Evolutionary conservation across 2,113 vertebrate species (phyloP), one percentile per base, ranked within the genome.

Genomic region (Nestor notabilis): DNA sequence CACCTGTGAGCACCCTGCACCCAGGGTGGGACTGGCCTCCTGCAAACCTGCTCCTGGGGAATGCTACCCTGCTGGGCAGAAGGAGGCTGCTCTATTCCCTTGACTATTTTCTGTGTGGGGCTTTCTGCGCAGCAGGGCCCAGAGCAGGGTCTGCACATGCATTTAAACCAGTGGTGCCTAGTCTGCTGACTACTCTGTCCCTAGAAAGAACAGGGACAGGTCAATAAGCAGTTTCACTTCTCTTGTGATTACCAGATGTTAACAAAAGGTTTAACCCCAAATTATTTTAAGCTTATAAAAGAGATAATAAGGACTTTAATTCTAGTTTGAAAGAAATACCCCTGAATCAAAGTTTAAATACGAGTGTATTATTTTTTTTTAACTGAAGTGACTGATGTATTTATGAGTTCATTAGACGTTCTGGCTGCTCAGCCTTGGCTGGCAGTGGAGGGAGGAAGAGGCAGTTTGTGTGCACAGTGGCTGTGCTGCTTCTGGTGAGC

Each of bases 1-100:
- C 19, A 37, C 19, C 31, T 4, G 11, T 0, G 2, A 83, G 52
- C 83, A 63, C 21, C 69, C 16, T 1, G 0, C 28, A 12, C 28
- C 58, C 7, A 2, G 29, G 43, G 31, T 44, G 25, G 72, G 33
- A 44, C 27, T 5, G 24, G 58, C 33, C 61, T 55, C 88, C 65
- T 15, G 72, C 66, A 69, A 49, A 47, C 17, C 39, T 0, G 17
- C 37, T 41, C 50, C 72, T 24, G 13, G 37, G 56, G 56, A 24
- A 39, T 0, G 41, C 6, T 74, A 16, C 37, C 49, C 25, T 31
- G 56, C 49, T 0, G 2, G 52, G 83, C 41, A 68, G 44, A 12
- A 0, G 0, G 41, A 35, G 49, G 35, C 39, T 68, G 58, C 49
- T 47, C 49, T 41, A 4, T 12, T 56, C 19, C 4, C 24, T n/a